Evolutionary conservation across 2,113 vertebrate species (phyloP), one percentile per base, ranked within the genome.

Genomic region (Microtus ochrogaster): DNA sequence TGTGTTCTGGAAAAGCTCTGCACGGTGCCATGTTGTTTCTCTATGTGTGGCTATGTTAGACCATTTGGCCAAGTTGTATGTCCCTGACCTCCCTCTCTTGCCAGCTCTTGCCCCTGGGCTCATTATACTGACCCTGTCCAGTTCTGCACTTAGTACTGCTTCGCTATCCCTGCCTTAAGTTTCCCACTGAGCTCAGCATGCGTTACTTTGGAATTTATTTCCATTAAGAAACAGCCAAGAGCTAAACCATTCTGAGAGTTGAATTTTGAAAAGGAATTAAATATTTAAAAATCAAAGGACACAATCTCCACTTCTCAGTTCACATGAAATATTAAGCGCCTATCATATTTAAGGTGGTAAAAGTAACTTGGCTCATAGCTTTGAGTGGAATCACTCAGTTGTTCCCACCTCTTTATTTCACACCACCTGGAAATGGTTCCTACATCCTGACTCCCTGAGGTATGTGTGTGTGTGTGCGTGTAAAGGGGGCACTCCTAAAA

Each of bases 221-320:
- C 24, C 36, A 68, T 63, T 61, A 70, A 24, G 52, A 36, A 55
- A 87, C 49, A 30, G 9, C n/a, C 7, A 61, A 55, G 39, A 61
- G n/a, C 52, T 28, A n/a, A 84, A 5, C 5, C 70, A 74, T 39
- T 68, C 21, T 49, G 7, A 76, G 41, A 88, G 36, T 0, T 94
- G 33, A 76, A 86, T 89, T 91, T 95, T 89, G 47, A 49, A 89
- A 94, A 73, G 47, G 3, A 79, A 8, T 66, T 66, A 91, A 94
- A 63, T 89, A 76, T 81, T 87, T 94, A 41, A 70, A 95, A 55
- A n/a, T 41, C 82, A 94, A 77, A 89, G 47, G 73, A 58, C 8
- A 63, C 52, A 41, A 78, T 55, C 76, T 22, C 5, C 94, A 74
- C 68, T 90, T 90, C 28, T 28, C 84, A 58, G 61, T 55, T 28